These are phyloP conservation scores for Pristionchus exspectatus DNA, from an alignment of 2,888 invertebrate genomes.

Conservation along the genomic window DNA sequence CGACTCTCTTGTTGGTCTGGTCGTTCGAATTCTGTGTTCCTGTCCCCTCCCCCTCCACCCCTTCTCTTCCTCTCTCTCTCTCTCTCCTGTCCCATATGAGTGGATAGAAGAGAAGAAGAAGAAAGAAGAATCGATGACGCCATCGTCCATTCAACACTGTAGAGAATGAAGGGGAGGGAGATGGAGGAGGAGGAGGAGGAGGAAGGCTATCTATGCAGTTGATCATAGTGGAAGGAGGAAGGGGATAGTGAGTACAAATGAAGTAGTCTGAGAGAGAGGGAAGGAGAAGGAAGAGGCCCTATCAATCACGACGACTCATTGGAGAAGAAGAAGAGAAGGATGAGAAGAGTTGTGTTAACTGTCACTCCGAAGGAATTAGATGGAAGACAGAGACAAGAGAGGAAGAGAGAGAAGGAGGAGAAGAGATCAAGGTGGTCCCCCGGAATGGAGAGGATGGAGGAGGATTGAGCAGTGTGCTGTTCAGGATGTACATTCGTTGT, in stretches of 20 bases:
- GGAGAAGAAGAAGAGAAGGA: not conserved
- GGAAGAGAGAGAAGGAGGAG: not conserved
- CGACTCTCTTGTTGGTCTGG: not conserved
- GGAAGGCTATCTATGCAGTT: not conserved
- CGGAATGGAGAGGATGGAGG: not conserved
- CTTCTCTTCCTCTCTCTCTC: not conserved
- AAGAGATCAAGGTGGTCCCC: not conserved
- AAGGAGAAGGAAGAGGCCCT: too few relatives aligned
- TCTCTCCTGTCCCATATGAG: constrained; percentile 1
- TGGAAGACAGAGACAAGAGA: constrained; percentile 11
- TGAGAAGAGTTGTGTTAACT: not conserved
- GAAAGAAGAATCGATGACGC: not conserved
- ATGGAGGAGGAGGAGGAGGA: not conserved
- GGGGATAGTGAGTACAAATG: not conserved
- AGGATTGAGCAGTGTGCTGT: too few relatives aligned
- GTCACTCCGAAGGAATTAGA: constrained; percentile 21
- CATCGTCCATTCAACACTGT: not conserved
- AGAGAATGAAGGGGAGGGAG: too few relatives aligned
- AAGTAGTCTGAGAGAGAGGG: not conserved
- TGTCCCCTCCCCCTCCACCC: not conserved
- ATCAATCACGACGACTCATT: constrained; percentile 1
- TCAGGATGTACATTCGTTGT: not conserved
- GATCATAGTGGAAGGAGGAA: not conserved
- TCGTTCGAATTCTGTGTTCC: constrained; percentile 16
- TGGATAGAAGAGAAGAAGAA: not conserved